These are phyloP conservation scores for Hoplostethus atlanticus DNA, from an alignment of 2,797 vertebrate species.

Conservation along the genomic window DNA sequence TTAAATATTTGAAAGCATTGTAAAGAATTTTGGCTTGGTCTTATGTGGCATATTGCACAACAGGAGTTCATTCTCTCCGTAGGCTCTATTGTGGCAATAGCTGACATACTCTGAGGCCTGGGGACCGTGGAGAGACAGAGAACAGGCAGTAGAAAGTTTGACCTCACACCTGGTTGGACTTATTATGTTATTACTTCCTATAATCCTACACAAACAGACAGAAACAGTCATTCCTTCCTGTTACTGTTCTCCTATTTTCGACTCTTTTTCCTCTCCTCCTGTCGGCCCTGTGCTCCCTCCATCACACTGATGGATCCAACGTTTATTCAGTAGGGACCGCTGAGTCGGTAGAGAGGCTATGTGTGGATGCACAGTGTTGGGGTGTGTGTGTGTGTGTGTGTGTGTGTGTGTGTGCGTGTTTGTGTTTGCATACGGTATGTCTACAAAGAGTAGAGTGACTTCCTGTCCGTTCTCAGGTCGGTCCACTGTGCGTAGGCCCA, in stretches of 20 bases:
- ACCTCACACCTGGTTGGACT: constrained; percentile 52
- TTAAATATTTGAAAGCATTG: constrained; percentile 70
- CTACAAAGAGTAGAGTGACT: constrained; percentile 16
- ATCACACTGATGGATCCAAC: constrained; percentile 52
- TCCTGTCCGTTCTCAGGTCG: constrained; percentile 44
- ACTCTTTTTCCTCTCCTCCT: constrained; percentile 18
- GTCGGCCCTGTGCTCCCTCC: constrained; percentile 33
- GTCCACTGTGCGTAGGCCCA: constrained; percentile 34
- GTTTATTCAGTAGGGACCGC: constrained; percentile 66
- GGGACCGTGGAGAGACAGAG: constrained; percentile 53
- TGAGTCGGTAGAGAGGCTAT: constrained; percentile 59
- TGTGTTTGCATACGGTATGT: constrained; percentile 11
- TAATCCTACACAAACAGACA: constrained; percentile 52
- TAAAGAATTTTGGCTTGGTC: constrained; percentile 64
- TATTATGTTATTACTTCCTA: constrained; percentile 49
- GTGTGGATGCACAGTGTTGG: constrained; percentile 61
- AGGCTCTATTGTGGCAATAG: constrained; percentile 57
- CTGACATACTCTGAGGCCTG: constrained; percentile 58
- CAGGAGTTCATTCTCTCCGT: constrained; percentile 51
- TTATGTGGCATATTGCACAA: constrained; percentile 65
- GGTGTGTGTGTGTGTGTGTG: constrained; percentile 8
- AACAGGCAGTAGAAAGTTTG: constrained; percentile 60
- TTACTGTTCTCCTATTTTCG: constrained; percentile 8
- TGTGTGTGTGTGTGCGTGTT: not conserved
- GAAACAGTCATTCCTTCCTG: constrained; percentile 27